Conservation (phyloP, 2,113 vertebrate genomes). For the Sialia sialis region DNA sequence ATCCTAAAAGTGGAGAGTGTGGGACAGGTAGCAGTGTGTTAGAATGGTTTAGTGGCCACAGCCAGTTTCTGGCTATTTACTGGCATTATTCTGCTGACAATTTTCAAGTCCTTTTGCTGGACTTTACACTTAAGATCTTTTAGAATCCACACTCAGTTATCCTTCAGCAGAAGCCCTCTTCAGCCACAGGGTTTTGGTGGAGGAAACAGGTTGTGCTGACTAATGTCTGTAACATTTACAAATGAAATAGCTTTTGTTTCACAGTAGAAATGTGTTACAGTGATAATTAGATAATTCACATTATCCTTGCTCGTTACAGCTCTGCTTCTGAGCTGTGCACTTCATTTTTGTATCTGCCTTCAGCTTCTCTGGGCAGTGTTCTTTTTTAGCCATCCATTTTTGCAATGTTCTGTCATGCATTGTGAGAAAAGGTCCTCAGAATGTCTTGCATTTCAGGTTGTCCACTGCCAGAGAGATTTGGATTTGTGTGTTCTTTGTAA, state of each 20-base stretch:
- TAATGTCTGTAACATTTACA: not conserved
- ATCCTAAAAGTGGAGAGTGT: not conserved
- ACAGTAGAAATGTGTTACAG: not conserved
- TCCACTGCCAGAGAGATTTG: not conserved
- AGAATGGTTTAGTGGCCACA: not conserved
- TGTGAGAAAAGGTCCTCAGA: not conserved
- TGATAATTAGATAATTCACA: not conserved
- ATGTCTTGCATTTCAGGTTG: not conserved
- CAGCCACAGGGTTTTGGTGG: not conserved
- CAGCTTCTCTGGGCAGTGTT: not conserved
- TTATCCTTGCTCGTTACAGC: not conserved
- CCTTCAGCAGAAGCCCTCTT: not conserved
- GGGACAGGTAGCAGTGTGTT: not conserved
- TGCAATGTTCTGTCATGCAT: not conserved
- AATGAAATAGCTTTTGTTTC: not conserved
- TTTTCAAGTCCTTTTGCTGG: not conserved
- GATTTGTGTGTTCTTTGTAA: not conserved
- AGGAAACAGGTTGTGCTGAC: not conserved
- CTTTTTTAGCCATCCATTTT: not conserved
- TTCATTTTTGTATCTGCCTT: not conserved
- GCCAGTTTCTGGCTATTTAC: not conserved
- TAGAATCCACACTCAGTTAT: not conserved
- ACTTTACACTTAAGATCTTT: not conserved
- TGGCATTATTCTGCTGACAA: not conserved
- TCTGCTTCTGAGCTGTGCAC: not conserved